Percentiles rank a stretch among this genome's conserved stretches.
Conservation (phyloP, 2,888 invertebrate genomes). For the Drosophila trichaetosa region DNA sequence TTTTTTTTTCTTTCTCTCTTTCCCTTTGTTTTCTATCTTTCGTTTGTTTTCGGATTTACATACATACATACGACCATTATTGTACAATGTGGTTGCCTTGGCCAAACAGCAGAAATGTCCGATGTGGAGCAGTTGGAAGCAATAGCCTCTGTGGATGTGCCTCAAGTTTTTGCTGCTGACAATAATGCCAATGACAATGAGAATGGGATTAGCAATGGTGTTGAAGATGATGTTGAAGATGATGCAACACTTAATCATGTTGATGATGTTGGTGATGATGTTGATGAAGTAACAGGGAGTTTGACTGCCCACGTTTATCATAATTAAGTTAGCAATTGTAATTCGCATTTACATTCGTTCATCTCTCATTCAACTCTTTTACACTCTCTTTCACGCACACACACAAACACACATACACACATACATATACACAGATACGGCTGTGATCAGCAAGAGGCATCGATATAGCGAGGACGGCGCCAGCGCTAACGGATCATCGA, state of each 20-base stretch:
- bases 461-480: slow-evolving; percentile 58
- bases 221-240: slow-evolving; percentile 25
- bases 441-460: slow-evolving; percentile 58
- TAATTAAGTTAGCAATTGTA: slow-evolving; percentile 57
- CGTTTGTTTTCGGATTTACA: slow-evolving; percentile 58
- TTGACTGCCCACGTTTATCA: slow-evolving; percentile 48
- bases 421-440: slow-evolving; percentile 41
- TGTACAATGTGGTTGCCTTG: slow-evolving; percentile 48
- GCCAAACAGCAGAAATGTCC: slow-evolving; percentile 51
- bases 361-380: slow-evolving; percentile 30
- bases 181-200: slow-evolving; percentile 42
- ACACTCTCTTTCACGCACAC: slow-evolving; percentile 26
- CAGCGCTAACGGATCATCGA: slow-evolving; percentile 42
- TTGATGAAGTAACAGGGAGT: slow-evolving; percentile 38
- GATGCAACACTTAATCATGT: slow-evolving; percentile 23
- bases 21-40: slow-evolving; percentile 59
- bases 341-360: slow-evolving; percentile 44
- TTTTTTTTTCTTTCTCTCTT: slow-evolving; percentile 43
- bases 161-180: slow-evolving; percentile 59
- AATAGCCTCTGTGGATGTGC: slow-evolving; percentile 54
- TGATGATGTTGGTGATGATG: slow-evolving; percentile 35
- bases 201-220: slow-evolving; percentile 30
- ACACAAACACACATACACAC: slow-evolving; percentile 25
- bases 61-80: slow-evolving; percentile 33
- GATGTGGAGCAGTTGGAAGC: slow-evolving; percentile 56